Percentiles rank a stretch among this genome's conserved stretches.
Conservation (phyloP, 2,888 invertebrate genomes). For the Gnatocerus cornutus region DNA sequence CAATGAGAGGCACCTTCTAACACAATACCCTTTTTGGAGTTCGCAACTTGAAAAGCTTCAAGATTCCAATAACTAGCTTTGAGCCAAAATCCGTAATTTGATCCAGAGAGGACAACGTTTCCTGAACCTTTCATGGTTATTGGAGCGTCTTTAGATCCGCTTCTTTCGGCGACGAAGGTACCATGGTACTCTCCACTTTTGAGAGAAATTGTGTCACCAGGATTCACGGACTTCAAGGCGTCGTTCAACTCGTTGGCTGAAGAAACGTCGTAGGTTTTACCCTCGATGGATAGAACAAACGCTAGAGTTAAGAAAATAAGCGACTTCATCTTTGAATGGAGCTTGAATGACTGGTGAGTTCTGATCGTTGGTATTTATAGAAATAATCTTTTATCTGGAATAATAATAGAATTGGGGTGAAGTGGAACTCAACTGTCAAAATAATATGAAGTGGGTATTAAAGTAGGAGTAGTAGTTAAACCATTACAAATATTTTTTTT, state of each 20-base stretch:
- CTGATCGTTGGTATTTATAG: too few relatives aligned
- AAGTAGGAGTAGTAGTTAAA: too few relatives aligned
- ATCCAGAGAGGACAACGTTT: not conserved
- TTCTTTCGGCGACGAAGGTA: not conserved
- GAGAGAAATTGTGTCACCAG: not conserved
- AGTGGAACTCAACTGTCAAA: too few relatives aligned
- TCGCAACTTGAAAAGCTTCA: not conserved
- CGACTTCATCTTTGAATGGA: not conserved
- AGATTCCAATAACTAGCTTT: slow-evolving; percentile 16
- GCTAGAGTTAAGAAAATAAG: not conserved
- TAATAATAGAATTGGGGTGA: too few relatives aligned
- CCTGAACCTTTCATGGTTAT: slow-evolving; percentile 3
- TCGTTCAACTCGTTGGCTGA: not conserved
- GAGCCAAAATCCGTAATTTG: slow-evolving; percentile 14
- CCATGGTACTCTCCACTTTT: not conserved
- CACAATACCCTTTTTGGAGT: slow-evolving; percentile 12
- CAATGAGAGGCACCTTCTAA: slow-evolving; percentile 3
- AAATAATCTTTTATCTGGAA: too few relatives aligned
- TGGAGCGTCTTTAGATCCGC: not conserved
- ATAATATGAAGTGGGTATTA: too few relatives aligned
- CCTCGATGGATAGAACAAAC: not conserved
- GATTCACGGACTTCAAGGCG: not conserved
- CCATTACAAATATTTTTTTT: too few relatives aligned
- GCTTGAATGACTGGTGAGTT: too few relatives aligned
- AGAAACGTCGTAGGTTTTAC: not conserved